Percentiles rank a stretch among this genome's conserved stretches.
Conservation (phyloP, 2,113 vertebrate species). For the Ceuthmochares aereus region DNA sequence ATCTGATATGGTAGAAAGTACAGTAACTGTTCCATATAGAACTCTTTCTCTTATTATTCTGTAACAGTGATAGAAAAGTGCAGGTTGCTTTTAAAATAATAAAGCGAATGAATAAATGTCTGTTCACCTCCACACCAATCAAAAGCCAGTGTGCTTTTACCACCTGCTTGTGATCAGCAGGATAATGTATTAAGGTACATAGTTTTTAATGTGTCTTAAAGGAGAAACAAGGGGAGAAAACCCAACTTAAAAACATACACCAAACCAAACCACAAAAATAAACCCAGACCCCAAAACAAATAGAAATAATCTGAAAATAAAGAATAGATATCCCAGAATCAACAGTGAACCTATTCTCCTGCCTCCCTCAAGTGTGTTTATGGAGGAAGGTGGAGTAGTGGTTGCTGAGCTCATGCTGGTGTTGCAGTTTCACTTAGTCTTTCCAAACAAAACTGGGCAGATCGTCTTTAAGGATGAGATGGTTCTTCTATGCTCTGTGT, state of each 20-base stretch:
- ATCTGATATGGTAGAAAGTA: neutral
- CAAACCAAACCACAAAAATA: neutral
- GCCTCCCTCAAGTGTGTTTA: neutral
- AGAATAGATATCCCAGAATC: neutral
- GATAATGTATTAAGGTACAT: neutral
- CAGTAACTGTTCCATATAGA: neutral
- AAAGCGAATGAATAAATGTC: neutral
- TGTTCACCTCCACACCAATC: neutral
- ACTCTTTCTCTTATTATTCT: neutral
- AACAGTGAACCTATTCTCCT: neutral
- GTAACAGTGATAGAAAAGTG: neutral
- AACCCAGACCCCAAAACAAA: neutral
- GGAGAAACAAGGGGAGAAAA: neutral
- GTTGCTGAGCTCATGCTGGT: neutral
- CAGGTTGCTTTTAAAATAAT: neutral
- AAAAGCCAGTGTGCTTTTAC: neutral
- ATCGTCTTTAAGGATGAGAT: slow-evolving; percentile 13
- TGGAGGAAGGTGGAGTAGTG: neutral
- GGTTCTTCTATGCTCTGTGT: neutral
- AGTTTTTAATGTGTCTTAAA: neutral
- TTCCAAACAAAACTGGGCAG: neutral
- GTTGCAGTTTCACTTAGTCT: neutral
- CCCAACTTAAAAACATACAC: neutral
- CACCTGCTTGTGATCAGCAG: neutral
- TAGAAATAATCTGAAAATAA: neutral